phyloP scores from a whole-genome alignment of 2,888 invertebrate species.

The Ecdyonurus torrentis region DNA sequence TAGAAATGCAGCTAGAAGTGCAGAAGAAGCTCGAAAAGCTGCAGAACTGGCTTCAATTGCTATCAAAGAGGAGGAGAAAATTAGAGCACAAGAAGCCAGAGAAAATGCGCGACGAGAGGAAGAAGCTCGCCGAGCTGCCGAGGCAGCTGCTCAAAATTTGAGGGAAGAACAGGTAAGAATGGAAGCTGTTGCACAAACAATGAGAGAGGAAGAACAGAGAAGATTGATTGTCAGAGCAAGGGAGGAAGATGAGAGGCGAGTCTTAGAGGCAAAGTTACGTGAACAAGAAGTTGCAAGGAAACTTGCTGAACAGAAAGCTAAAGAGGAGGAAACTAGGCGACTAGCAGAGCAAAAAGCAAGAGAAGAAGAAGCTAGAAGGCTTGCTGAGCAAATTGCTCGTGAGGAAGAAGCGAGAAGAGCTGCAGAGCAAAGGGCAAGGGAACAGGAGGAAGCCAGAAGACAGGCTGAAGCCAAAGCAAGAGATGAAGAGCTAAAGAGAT shows the following conservation, averaged over 20 bases:
- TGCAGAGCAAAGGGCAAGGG: slow-evolving; percentile 21
- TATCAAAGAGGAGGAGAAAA: slow-evolving; percentile 5
- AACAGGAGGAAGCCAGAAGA: slow-evolving; percentile 21
- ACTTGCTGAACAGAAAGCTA: too few species aligned
- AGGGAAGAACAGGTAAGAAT: too few species aligned
- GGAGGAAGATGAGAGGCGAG: background rate
- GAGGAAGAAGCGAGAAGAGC: background rate
- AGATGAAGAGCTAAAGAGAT: background rate
- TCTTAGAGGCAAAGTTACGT: background rate
- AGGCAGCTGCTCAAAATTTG: background rate
- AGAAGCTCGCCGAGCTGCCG: background rate
- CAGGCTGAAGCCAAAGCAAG: background rate
- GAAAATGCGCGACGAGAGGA: background rate
- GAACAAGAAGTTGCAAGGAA: too few species aligned
- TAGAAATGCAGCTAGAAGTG: slow-evolving; percentile 13
- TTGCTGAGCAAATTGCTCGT: background rate
- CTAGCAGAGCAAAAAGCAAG: slow-evolving; percentile 2
- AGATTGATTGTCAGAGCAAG: slow-evolving; percentile 4
- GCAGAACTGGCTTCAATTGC: slow-evolving; percentile 17
- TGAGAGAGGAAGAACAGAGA: slow-evolving; percentile 1
- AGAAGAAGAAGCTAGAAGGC: background rate
- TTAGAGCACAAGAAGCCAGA: slow-evolving; percentile 4
- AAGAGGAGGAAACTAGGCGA: slow-evolving; percentile 4
- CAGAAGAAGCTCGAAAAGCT: slow-evolving; percentile 21
- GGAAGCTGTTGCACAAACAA: too few species aligned